A percentile compares a stretch with the other conserved stretches of the same genome.
These are phyloP conservation scores for Zophobas morio DNA, from an alignment of 1,140 invertebrate species.

Conservation along the genomic window DNA sequence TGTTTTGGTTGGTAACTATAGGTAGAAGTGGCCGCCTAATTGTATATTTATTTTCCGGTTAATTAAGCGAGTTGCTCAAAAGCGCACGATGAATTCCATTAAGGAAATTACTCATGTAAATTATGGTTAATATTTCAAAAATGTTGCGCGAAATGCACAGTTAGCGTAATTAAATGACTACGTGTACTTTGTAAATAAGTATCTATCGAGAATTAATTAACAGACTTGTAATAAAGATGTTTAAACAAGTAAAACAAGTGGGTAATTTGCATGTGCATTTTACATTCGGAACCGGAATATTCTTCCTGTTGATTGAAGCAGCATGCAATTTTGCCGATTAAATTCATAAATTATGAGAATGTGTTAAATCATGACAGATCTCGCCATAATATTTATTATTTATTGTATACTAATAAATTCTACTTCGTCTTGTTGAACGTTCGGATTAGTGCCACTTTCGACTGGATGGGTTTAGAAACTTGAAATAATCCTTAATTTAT, in stretches of 20 bases:
- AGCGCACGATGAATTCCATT: background rate
- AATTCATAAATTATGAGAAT: constrained; percentile 26
- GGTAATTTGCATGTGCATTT: constrained; percentile 3
- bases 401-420: constrained; percentile 25
- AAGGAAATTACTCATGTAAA: background rate
- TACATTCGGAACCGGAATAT: constrained; percentile 5
- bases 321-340: constrained; percentile 14
- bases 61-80: too few relatives aligned
- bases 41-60: background rate
- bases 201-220: constrained; percentile 13
- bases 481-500: constrained; percentile 27
- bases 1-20: background rate
- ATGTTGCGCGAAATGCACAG: constrained; percentile 3
- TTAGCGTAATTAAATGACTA: constrained; percentile 8
- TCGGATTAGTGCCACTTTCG: constrained; percentile 10
- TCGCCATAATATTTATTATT: constrained; percentile 34
- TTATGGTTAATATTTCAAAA: background rate
- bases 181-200: background rate
- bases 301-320: constrained; percentile 14
- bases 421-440: background rate
- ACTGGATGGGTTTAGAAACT: background rate
- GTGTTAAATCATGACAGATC: background rate
- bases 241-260: constrained; percentile 2
- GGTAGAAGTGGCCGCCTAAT: background rate
- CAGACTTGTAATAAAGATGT: constrained; percentile 11